Conservation (phyloP, 2,888 invertebrate species). For the Macrophya annulata region DNA sequence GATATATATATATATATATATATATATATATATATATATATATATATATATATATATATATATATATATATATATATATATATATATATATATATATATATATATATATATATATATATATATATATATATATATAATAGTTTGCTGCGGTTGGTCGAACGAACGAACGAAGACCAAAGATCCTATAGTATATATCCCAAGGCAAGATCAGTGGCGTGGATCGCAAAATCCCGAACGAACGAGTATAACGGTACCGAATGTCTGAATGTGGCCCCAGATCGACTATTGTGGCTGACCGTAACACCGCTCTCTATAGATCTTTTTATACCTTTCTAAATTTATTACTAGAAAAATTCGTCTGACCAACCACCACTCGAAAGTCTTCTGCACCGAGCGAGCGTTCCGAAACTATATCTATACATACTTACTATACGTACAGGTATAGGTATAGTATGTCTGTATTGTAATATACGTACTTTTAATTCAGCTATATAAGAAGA, state of each 20-base stretch:
- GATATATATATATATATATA: neutral
- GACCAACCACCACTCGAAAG: conserved; percentile 34
- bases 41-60: neutral
- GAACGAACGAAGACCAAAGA: conserved; percentile 22
- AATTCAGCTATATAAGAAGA: conserved; percentile 1
- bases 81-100: neutral
- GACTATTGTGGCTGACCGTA: conserved; percentile 52
- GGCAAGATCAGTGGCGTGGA: conserved; percentile 54
- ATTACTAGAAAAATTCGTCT: conserved; percentile 40
- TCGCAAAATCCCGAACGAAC: conserved; percentile 48
- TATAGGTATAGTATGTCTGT: too few relatives aligned
- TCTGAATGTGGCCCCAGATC: conserved; percentile 48
- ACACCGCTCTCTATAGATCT: conserved; percentile 43
- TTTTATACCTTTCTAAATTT: conserved; percentile 53
- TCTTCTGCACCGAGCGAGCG: conserved; percentile 16
- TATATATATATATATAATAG: neutral
- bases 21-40: too few relatives aligned
- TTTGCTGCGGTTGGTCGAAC: conserved; percentile 7
- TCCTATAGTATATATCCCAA: conserved; percentile 44
- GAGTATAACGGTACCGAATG: conserved; percentile 51
- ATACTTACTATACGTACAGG: neutral
- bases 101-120: too few relatives aligned
- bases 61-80: too few relatives aligned
- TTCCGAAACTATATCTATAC: neutral
- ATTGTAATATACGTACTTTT: neutral